phyloP scores from a whole-genome alignment of 1,140 invertebrate genomes.

The Drosophila kanapiae region DNA sequence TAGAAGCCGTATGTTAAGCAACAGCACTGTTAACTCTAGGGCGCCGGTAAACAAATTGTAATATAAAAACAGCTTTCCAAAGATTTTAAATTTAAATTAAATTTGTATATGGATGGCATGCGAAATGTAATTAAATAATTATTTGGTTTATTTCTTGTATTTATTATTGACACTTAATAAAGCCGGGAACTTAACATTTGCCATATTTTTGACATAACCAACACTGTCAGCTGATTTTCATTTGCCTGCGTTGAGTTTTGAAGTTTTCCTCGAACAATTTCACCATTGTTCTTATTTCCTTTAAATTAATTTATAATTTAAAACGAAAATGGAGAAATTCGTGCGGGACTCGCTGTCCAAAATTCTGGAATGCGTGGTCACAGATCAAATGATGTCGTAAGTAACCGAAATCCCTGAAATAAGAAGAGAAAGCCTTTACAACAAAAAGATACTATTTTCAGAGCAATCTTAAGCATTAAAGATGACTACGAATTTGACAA shows the following conservation, averaged over 20 bases:
- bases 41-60: not conserved
- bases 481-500: conserved; percentile 89
- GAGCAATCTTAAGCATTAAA: conserved; percentile 88
- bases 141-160: no score
- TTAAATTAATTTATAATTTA: not conserved
- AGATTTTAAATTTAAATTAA: no score
- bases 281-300: conserved; percentile 8
- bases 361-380: conserved; percentile 88
- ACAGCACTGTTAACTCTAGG: not conserved
- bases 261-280: conserved; percentile 22
- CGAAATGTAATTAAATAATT: no score
- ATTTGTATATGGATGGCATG: not conserved
- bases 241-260: conserved; percentile 17
- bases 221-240: conserved; percentile 35
- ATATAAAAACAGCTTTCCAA: no score
- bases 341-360: conserved; percentile 73
- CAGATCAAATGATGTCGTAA: conserved; percentile 89
- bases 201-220: conserved; percentile 16
- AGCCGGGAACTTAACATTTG: conserved; percentile 18
- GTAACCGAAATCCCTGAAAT: conserved; percentile 33
- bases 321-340: conserved; percentile 72
- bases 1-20: not conserved
- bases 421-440: conserved; percentile 6
- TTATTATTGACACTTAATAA: not conserved
- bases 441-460: conserved; percentile 75